Percentiles rank a stretch among this genome's conserved stretches.
Evolutionary conservation across 2,797 vertebrate genomes (phyloP).

Genomic region (Salarias fasciatus): DNA sequence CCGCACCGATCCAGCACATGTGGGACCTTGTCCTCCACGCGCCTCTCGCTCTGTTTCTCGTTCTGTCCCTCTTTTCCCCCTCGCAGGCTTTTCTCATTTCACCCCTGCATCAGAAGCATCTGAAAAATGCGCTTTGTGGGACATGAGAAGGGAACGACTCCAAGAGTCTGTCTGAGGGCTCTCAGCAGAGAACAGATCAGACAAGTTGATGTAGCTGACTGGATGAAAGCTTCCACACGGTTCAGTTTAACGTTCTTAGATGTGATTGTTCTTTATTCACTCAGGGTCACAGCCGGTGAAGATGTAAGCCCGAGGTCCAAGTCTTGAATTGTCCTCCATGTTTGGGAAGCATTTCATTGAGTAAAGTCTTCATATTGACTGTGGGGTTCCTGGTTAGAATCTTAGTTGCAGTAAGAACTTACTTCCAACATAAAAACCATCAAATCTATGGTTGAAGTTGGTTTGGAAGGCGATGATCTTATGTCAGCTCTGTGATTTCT

Average conservation of each 20-base stretch:
- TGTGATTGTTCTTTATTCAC: not conserved
- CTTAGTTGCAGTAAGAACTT: no score
- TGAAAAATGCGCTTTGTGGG: constrained; percentile 71
- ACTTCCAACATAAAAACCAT: no score
- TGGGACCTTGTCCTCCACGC: constrained; percentile 24
- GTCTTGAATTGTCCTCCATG: no score
- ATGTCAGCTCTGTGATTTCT: no score
- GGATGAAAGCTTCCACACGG: constrained; percentile 5
- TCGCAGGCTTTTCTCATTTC: constrained; percentile 61
- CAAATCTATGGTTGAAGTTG: no score
- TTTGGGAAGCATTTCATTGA: no score
- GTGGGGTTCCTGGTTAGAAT: no score
- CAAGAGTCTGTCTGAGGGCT: constrained; percentile 43
- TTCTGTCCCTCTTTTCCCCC: constrained; percentile 22
- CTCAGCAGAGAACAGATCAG: constrained; percentile 46
- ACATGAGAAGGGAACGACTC: constrained; percentile 53
- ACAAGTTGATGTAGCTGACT: no score
- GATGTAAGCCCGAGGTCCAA: no score
- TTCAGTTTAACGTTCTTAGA: not conserved
- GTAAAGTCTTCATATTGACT: no score
- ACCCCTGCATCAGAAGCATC: constrained; percentile 59
- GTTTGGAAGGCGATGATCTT: no score
- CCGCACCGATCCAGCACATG: constrained; percentile 42
- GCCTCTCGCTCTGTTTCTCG: constrained; percentile 19
- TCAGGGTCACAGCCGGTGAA: not conserved